Percentiles rank a stretch among this genome's conserved stretches.
These are phyloP conservation scores for Hydropsyche betteni DNA, from an alignment of 2,888 invertebrate genomes.

Conservation along the genomic window DNA sequence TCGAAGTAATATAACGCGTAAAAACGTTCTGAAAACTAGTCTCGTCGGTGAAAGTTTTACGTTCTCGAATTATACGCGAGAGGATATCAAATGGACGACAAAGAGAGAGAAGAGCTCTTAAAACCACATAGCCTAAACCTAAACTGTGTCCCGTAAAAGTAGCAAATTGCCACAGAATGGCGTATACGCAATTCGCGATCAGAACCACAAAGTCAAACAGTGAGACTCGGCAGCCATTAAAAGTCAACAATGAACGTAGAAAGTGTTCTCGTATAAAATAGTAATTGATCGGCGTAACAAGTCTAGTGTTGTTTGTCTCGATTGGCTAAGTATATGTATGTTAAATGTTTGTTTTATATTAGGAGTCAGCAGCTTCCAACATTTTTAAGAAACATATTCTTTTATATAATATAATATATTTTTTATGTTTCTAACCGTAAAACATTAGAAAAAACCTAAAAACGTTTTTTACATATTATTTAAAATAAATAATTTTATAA, in stretches of 20 bases:
- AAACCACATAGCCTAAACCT: constrained; percentile 4
- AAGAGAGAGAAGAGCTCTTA: constrained; percentile 15
- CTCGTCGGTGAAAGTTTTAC: constrained; percentile 11
- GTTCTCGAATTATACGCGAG: constrained; percentile 21
- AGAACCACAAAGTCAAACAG: not conserved
- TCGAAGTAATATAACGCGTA: too few species aligned
- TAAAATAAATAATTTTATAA: too few species aligned
- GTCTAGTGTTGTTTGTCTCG: not conserved
- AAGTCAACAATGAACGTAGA: not conserved
- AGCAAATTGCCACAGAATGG: constrained; percentile 12
- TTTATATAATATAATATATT: too few species aligned
- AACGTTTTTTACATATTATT: too few species aligned
- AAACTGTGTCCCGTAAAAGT: constrained; percentile 9
- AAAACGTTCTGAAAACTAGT: too few species aligned
- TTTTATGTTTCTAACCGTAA: too few species aligned
- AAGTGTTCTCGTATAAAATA: too few species aligned
- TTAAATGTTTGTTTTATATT: not conserved
- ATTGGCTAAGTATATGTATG: too few species aligned
- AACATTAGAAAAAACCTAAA: too few species aligned
- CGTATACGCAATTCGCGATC: constrained; percentile 7
- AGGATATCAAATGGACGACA: constrained; percentile 19
- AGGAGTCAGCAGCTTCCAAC: too few species aligned
- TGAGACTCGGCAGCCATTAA: not conserved
- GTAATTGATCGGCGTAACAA: constrained; percentile 13
- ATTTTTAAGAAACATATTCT: too few species aligned